These are phyloP conservation scores for Zaprionus lineosus DNA, from an alignment of 2,888 invertebrate species.

Conservation along the genomic window DNA sequence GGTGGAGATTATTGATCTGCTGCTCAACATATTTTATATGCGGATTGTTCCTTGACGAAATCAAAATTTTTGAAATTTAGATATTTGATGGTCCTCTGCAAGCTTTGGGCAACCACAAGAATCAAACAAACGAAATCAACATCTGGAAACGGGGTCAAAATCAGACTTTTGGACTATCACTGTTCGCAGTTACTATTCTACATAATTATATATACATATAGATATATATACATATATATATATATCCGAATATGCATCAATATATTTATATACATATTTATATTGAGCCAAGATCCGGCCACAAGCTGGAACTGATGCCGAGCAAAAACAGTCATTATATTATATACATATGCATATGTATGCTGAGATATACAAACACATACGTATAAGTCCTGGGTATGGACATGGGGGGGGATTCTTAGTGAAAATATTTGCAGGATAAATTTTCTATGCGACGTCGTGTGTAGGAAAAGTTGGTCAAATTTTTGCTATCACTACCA, in stretches of 20 bases:
- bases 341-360: conserved; percentile 7
- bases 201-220: conserved; percentile 13
- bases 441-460: conserved; percentile 34
- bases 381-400: conserved; percentile 32
- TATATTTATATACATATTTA: too few species aligned
- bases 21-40: conserved; percentile 22
- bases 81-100: conserved; percentile 13
- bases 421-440: conserved; percentile 11
- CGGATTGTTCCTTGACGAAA: conserved; percentile 21
- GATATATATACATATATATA: conserved; percentile 22
- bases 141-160: conserved; percentile 23
- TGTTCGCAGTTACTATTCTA: conserved; percentile 59
- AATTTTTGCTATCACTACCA: conserved; percentile 67
- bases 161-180: conserved; percentile 56
- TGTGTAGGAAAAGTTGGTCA: conserved; percentile 34
- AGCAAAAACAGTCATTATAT: conserved; percentile 43
- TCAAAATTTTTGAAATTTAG: too few species aligned
- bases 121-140: too few species aligned
- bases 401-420: conserved; percentile 11
- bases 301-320: conserved; percentile 8
- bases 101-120: conserved; percentile 22
- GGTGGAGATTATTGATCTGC: conserved; percentile 3
- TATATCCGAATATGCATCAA: too few species aligned
- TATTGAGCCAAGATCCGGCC: too few species aligned
- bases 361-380: background rate